Conservation (phyloP, 2,888 invertebrate species). For the Selenia dentaria region DNA sequence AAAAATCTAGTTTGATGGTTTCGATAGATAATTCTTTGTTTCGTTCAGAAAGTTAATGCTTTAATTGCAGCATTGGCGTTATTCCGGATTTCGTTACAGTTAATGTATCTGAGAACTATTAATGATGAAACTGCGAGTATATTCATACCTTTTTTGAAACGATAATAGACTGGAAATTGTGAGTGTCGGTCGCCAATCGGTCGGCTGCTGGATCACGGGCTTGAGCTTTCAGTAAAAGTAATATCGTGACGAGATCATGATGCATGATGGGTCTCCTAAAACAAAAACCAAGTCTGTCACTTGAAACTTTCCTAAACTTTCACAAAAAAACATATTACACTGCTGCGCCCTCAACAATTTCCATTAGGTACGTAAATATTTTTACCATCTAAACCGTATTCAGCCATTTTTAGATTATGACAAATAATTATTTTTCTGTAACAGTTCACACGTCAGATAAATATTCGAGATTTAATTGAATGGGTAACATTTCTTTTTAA, state of each 20-base stretch:
- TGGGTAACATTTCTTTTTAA: slow-evolving; percentile 47
- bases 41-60: slow-evolving; percentile 43
- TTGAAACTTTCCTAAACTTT: too few species aligned
- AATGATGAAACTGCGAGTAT: too few species aligned
- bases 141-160: too few species aligned
- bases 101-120: slow-evolving; percentile 6
- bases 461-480: slow-evolving; percentile 57
- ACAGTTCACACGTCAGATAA: slow-evolving; percentile 53
- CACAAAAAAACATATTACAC: background rate
- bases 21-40: slow-evolving; percentile 56
- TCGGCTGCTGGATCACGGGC: too few species aligned
- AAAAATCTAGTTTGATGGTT: slow-evolving; percentile 25
- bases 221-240: too few species aligned
- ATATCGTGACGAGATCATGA: too few species aligned
- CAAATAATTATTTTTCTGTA: slow-evolving; percentile 29
- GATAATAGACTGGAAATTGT: too few species aligned
- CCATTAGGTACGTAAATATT: slow-evolving; percentile 42
- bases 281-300: too few species aligned
- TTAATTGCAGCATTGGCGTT: slow-evolving; percentile 45
- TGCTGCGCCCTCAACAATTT: slow-evolving; percentile 22
- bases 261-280: too few species aligned
- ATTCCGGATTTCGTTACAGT: slow-evolving; percentile 9
- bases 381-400: slow-evolving; percentile 39
- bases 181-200: too few species aligned
- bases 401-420: slow-evolving; percentile 10